Percentiles rank a stretch among this genome's conserved stretches.
Evolutionary conservation across 2,113 vertebrate species (phyloP).

Genomic region (Sturnus vulgaris): DNA sequence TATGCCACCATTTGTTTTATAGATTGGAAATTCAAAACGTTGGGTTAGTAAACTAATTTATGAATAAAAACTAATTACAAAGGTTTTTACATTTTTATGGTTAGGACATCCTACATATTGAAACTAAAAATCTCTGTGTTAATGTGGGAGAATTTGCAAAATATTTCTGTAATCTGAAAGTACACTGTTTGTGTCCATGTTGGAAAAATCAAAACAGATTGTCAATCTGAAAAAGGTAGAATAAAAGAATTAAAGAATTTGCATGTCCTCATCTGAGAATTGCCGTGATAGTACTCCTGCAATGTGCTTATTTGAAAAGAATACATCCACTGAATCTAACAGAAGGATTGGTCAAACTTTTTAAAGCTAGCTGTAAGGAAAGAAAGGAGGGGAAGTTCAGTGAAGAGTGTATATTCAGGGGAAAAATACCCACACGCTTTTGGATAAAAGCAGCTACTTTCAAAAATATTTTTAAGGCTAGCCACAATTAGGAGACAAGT

Average conservation of each 20-base stretch:
- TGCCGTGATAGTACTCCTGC: background rate
- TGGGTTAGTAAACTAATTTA: background rate
- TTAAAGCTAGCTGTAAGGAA: background rate
- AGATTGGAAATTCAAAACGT: background rate
- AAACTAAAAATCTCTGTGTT: background rate
- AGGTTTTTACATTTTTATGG: background rate
- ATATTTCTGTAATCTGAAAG: background rate
- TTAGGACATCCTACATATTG: background rate
- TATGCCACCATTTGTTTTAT: background rate
- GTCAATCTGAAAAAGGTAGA: background rate
- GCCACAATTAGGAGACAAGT: background rate
- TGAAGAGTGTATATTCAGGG: background rate
- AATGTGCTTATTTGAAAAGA: background rate
- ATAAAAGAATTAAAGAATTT: background rate
- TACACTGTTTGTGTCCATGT: background rate
- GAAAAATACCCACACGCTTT: background rate
- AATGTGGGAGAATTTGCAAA: background rate
- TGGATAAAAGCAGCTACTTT: background rate
- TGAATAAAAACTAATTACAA: background rate
- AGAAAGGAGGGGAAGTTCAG: background rate
- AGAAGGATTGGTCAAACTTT: background rate
- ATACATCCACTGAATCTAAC: background rate
- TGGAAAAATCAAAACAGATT: background rate
- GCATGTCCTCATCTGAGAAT: background rate
- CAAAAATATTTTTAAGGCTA: background rate